phyloP scores from a whole-genome alignment of 2,888 invertebrate genomes.

The Ecliptopera silaceata region DNA sequence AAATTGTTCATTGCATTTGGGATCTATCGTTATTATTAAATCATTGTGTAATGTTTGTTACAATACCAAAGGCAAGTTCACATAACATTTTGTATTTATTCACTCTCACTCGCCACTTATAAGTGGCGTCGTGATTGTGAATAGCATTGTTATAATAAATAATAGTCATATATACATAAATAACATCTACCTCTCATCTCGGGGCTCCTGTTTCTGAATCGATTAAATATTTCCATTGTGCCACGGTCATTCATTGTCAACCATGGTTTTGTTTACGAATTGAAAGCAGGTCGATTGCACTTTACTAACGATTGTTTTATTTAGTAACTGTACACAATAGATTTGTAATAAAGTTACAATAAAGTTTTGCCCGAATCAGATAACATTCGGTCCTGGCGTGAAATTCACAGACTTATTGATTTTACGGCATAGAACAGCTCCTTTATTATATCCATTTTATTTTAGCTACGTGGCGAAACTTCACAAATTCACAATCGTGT shows the following conservation, averaged over 20 bases:
- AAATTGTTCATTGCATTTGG: not conserved
- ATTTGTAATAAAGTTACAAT: not conserved
- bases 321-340: not conserved
- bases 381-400: slow-evolving; percentile 3
- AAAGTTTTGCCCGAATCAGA: slow-evolving; percentile 6
- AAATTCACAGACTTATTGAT: slow-evolving; percentile 9
- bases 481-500: not conserved
- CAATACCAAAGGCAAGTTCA: slow-evolving; percentile 34
- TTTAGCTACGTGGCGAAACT: not conserved
- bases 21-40: too few relatives aligned
- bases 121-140: slow-evolving; percentile 33
- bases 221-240: slow-evolving; percentile 14
- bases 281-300: slow-evolving; percentile 11
- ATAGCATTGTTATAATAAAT: slow-evolving; percentile 18
- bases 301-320: not conserved
- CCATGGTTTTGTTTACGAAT: slow-evolving; percentile 18
- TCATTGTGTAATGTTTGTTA: not conserved
- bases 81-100: slow-evolving; percentile 9
- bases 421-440: not conserved
- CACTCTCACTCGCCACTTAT: slow-evolving; percentile 17
- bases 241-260: slow-evolving; percentile 24
- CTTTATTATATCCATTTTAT: not conserved
- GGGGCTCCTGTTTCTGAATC: slow-evolving; percentile 35
- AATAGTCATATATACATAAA: slow-evolving; percentile 42
- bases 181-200: slow-evolving; percentile 78